These are phyloP conservation scores for Linyphia triangularis DNA, from an alignment of 2,888 invertebrate species.

Conservation along the genomic window DNA sequence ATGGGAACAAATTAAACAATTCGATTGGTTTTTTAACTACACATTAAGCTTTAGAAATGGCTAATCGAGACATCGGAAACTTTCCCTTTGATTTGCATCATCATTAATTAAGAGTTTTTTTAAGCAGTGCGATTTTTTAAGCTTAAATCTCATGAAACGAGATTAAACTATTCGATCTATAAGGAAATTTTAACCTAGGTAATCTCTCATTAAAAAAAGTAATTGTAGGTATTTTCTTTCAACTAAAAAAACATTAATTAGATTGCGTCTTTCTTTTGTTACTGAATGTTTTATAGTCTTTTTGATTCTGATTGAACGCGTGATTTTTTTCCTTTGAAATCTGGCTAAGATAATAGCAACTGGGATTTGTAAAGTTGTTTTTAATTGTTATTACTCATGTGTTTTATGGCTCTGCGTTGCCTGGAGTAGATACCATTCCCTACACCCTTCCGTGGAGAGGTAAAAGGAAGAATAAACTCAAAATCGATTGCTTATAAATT, in stretches of 20 bases:
- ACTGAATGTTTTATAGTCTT: no score
- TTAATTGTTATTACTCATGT: no score
- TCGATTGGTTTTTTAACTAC: neutral
- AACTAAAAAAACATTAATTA: neutral
- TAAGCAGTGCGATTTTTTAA: neutral
- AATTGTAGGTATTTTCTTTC: neutral
- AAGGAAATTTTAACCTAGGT: neutral
- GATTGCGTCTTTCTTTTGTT: neutral
- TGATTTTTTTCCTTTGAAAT: no score
- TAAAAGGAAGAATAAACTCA: no score
- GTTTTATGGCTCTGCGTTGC: no score
- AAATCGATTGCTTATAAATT: no score
- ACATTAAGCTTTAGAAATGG: neutral
- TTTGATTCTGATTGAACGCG: no score
- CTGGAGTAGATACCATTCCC: no score
- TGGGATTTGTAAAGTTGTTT: no score
- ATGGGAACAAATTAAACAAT: neutral
- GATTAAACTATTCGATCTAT: neutral
- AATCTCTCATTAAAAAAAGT: neutral
- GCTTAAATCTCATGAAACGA: neutral
- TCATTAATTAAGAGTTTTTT: neutral
- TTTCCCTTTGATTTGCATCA: neutral
- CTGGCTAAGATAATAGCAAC: no score
- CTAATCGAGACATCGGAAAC: neutral
- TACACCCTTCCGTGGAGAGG: no score